Percentiles rank a stretch among this genome's conserved stretches.
phyloP scores from a whole-genome alignment of 2,888 invertebrate species.

The Bombylius discolor region DNA sequence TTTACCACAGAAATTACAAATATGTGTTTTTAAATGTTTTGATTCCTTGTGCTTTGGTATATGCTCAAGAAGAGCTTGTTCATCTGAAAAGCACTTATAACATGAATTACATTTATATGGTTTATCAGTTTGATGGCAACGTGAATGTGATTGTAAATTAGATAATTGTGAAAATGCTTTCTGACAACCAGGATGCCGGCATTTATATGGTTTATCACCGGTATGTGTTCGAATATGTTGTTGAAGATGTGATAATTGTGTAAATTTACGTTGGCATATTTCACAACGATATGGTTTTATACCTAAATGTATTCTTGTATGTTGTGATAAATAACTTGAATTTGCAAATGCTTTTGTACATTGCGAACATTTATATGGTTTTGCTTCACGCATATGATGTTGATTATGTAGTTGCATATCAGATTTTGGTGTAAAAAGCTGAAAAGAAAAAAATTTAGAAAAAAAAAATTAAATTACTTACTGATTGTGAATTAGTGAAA shows the following conservation, averaged over 20 bases:
- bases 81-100: conserved; percentile 98
- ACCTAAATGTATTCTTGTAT: conserved; percentile 96
- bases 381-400: conserved; percentile 97
- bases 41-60: conserved; percentile 99
- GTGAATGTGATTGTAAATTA: conserved; percentile 97
- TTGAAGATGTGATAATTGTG: conserved; percentile 96
- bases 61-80: conserved; percentile 92
- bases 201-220: conserved; percentile 98
- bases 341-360: conserved; percentile 99
- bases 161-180: conserved; percentile 99
- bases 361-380: conserved; percentile 98
- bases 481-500: neutral
- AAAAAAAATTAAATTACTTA: conserved; percentile 2
- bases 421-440: conserved; percentile 96
- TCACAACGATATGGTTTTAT: conserved; percentile 98
- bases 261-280: conserved; percentile 96
- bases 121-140: conserved; percentile 99
- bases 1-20: conserved; percentile 98
- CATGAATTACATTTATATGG: conserved; percentile 99
- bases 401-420: conserved; percentile 95
- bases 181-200: conserved; percentile 92
- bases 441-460: conserved; percentile 38
- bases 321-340: conserved; percentile 97
- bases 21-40: conserved; percentile 98
- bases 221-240: conserved; percentile 99